Evolutionary conservation across 2,797 vertebrate species (phyloP), one percentile per base, ranked within the genome.

Genomic region (Pempheris klunzingeri): DNA sequence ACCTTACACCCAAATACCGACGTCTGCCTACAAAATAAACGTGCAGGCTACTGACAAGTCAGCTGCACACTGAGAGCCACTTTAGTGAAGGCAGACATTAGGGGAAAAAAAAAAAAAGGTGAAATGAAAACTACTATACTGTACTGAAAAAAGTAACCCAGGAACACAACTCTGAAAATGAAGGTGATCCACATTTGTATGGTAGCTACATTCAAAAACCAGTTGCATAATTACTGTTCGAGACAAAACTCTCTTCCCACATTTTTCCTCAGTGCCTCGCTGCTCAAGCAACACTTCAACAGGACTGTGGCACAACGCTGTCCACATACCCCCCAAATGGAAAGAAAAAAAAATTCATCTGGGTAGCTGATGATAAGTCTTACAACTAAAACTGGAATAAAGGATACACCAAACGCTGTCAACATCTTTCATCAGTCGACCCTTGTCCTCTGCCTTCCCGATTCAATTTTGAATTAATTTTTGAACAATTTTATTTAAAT

Each of bases 171-270:
- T 83, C 85, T 91, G 83, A 90, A 89, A 90, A 92, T 93, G 88
- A 93, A 92, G 87, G 93, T 89, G 88, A 93, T 94, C 90, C 90
- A 93, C 91, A 93, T 95, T 93, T 94, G 91, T 94, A 93, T 93
- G 92, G 86, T 91, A 92, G 92, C 92, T 94, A 95, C 95, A 95
- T 95, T 95, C 95, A 95, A 95, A 92, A 94, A 95, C 93, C 92
- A 93, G 94, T 95, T 95, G 94, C 94, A 95, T 95, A 95, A 93
- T 93, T 91, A 91, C 93, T 86, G 90, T 93, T 87, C 69, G 89
- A 89, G 86, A 90, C 87, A 89, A 90, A 91, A 91, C 87, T 92
- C 85, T 87, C 85, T 84, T 90, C 83, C 85, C 85, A 83, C 82
- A 74, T 82, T 86, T 87, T 83, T 88, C 83, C 88, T 90, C 78